Conservation (phyloP, 2,797 vertebrate species). For the Enteromius anoplus region DNA sequence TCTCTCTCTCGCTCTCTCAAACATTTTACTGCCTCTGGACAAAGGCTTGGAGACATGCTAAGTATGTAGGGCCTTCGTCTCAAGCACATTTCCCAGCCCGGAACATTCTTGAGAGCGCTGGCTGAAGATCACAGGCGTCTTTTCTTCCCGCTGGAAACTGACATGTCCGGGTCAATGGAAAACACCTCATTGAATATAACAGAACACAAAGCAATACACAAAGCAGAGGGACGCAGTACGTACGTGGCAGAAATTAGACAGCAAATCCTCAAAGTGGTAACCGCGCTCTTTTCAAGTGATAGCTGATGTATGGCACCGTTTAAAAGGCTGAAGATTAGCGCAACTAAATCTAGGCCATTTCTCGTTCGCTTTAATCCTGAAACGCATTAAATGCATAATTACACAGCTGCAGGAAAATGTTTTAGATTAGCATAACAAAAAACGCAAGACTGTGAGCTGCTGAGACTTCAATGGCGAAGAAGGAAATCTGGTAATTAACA, state of each 20-base stretch:
- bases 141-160: conserved; percentile 15
- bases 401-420: conserved; percentile 66
- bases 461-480: conserved; percentile 48
- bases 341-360: conserved; percentile 56
- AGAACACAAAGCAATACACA: conserved; percentile 46
- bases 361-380: conserved; percentile 70
- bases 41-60: conserved; percentile 29
- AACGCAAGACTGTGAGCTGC: conserved; percentile 56
- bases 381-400: conserved; percentile 74
- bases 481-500: conserved; percentile 61
- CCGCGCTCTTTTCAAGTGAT: conserved; percentile 40
- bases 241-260: conserved; percentile 38
- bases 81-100: conserved; percentile 19
- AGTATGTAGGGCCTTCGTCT: conserved; percentile 6
- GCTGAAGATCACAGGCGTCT: conserved; percentile 42
- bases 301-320: conserved; percentile 39
- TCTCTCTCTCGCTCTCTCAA: conserved; percentile 13
- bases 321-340: conserved; percentile 55
- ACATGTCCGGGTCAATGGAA: conserved; percentile 41
- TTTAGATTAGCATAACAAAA: conserved; percentile 71
- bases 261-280: conserved; percentile 53
- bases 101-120: conserved; percentile 42
- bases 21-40: conserved; percentile 26
- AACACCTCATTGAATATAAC: conserved; percentile 55
- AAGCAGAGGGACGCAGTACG: conserved; percentile 31